These are phyloP conservation scores for Sebastiscus tertius DNA, from an alignment of 2,797 vertebrate genomes.

Conservation along the genomic window DNA sequence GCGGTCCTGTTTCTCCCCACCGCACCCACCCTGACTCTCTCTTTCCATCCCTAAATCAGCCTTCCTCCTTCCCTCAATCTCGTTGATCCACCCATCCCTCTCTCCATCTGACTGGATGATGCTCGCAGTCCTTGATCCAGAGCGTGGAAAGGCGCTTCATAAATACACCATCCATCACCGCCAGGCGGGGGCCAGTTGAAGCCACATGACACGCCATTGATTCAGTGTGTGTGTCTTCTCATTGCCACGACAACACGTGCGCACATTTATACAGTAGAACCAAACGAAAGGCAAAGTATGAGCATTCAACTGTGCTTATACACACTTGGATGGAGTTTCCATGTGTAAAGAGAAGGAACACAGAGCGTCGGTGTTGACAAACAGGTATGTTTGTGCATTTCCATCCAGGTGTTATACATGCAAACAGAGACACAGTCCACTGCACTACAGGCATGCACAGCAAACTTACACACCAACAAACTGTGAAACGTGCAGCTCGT, in stretches of 20 bases:
- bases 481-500: background rate
- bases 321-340: conserved; percentile 6
- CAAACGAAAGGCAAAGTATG: background rate
- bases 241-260: background rate
- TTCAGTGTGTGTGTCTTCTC: background rate
- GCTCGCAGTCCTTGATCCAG: conserved; percentile 62
- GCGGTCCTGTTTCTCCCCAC: conserved; percentile 24
- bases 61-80: conserved; percentile 14
- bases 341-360: conserved; percentile 4
- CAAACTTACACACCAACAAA: background rate
- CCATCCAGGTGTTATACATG: conserved; percentile 6
- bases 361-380: background rate
- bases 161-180: conserved; percentile 70
- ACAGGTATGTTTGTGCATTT: background rate
- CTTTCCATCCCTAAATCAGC: conserved; percentile 9
- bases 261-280: background rate
- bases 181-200: conserved; percentile 29
- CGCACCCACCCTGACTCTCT: background rate
- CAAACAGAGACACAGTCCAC: background rate
- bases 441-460: background rate
- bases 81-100: conserved; percentile 37
- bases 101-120: conserved; percentile 41
- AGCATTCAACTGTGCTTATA: conserved; percentile 3
- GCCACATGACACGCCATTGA: conserved; percentile 39
- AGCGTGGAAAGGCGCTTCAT: conserved; percentile 50